phyloP scores from a whole-genome alignment of 2,888 invertebrate genomes.

The Megalurothrips usitatus region DNA sequence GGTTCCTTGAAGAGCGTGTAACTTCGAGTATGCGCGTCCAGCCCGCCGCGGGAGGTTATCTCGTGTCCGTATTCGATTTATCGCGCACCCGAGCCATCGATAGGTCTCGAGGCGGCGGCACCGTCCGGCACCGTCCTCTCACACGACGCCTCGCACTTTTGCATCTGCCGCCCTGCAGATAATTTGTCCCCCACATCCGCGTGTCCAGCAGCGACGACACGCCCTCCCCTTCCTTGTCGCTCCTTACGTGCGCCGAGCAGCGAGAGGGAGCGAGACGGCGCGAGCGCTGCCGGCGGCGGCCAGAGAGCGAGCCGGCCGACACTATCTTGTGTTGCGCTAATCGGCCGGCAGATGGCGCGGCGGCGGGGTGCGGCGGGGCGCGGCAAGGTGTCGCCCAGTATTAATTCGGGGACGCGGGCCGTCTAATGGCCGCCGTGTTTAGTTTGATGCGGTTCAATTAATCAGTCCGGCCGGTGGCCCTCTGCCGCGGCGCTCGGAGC shows the following conservation, averaged over 20 bases:
- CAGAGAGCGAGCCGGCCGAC: background rate
- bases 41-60: too few species aligned
- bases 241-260: background rate
- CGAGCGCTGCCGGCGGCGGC: background rate
- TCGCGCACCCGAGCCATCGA: too few species aligned
- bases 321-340: conserved; percentile 5
- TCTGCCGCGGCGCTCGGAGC: too few species aligned
- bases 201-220: background rate
- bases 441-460: background rate
- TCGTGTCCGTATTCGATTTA: too few species aligned
- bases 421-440: background rate
- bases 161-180: background rate
- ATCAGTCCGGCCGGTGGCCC: background rate
- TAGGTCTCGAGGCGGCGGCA: too few species aligned
- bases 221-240: too few species aligned
- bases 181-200: background rate
- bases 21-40: too few species aligned
- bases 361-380: too few species aligned
- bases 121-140: too few species aligned
- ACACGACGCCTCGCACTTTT: too few species aligned
- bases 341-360: background rate
- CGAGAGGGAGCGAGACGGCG: background rate
- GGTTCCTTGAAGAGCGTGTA: too few species aligned
- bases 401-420: background rate
- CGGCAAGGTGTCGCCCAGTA: background rate